These are phyloP conservation scores for Trichoplusia ni DNA, from an alignment of 1,140 invertebrate species.

Conservation along the genomic window DNA sequence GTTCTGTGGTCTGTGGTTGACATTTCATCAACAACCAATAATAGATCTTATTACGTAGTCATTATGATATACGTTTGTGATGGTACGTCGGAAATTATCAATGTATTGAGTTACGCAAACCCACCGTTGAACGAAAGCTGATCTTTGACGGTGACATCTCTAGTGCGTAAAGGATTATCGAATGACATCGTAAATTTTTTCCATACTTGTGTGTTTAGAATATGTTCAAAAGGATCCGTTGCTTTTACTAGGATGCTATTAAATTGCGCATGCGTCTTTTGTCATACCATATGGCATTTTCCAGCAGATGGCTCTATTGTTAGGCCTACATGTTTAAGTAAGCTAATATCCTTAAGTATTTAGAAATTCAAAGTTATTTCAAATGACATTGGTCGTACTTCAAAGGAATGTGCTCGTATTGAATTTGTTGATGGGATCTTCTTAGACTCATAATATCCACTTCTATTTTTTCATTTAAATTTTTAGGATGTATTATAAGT, in stretches of 20 bases:
- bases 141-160: constrained; percentile 78
- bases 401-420: constrained; percentile 15
- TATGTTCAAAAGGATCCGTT: constrained; percentile 64
- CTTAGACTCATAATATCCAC: not conserved
- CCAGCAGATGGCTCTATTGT: constrained; percentile 75
- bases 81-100: constrained; percentile 4
- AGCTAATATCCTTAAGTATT: constrained; percentile 35
- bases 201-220: constrained; percentile 55
- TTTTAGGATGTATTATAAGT: too few species aligned
- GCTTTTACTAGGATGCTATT: constrained; percentile 77
- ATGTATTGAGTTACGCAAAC: constrained; percentile 78
- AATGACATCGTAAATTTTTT: constrained; percentile 77
- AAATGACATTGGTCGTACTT: constrained; percentile 24
- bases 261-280: constrained; percentile 78
- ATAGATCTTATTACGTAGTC: constrained; percentile 47
- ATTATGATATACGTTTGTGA: constrained; percentile 47
- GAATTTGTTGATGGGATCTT: not conserved
- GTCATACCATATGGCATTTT: constrained; percentile 75
- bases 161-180: constrained; percentile 79
- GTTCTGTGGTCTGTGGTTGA: constrained; percentile 74
- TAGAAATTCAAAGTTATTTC: constrained; percentile 5
- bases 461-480: not conserved
- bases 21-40: constrained; percentile 40
- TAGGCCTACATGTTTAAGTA: constrained; percentile 53
- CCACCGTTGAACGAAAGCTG: constrained; percentile 76